Percentiles rank a stretch among this genome's conserved stretches.
Conservation (phyloP, 2,888 invertebrate genomes). For the Coecobrya sp. region DNA sequence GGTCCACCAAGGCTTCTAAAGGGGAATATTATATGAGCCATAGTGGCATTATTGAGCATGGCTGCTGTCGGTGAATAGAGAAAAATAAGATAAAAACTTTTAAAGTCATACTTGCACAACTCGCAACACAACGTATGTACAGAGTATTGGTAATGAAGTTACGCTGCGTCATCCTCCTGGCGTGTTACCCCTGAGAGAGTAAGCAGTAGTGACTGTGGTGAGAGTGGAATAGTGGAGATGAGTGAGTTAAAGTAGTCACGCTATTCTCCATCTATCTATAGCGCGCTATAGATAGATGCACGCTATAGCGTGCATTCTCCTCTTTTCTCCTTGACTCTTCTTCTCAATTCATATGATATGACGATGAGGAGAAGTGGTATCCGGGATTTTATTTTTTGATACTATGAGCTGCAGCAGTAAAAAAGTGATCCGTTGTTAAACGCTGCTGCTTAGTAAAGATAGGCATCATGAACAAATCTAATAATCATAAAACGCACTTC, state of each 20-base stretch:
- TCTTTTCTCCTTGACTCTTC: constrained; percentile 3
- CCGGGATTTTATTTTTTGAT: constrained; percentile 46
- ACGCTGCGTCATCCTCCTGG: constrained; percentile 81
- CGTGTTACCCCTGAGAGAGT: constrained; percentile 74
- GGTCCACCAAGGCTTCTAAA: constrained; percentile 32
- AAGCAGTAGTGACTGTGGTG: not conserved
- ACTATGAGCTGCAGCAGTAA: not conserved
- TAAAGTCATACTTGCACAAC: constrained; percentile 70
- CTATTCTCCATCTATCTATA: constrained; percentile 48
- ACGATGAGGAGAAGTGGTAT: constrained; percentile 59
- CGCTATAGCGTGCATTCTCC: not conserved
- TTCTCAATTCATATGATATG: not conserved
- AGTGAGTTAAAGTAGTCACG: constrained; percentile 78
- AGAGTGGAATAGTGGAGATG: not conserved
- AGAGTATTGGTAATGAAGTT: constrained; percentile 72
- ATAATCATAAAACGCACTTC: no score
- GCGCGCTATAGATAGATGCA: no score
- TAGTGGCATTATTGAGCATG: constrained; percentile 56
- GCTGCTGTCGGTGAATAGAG: constrained; percentile 69
- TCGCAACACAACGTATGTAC: not conserved
- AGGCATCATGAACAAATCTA: no score
- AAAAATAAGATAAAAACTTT: constrained; percentile 42
- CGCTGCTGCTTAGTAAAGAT: not conserved
- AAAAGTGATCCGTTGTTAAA: not conserved
- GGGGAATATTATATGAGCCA: constrained; percentile 53